Conservation (phyloP, 2,797 vertebrate genomes). For the Cyprinodon diabolis region DNA sequence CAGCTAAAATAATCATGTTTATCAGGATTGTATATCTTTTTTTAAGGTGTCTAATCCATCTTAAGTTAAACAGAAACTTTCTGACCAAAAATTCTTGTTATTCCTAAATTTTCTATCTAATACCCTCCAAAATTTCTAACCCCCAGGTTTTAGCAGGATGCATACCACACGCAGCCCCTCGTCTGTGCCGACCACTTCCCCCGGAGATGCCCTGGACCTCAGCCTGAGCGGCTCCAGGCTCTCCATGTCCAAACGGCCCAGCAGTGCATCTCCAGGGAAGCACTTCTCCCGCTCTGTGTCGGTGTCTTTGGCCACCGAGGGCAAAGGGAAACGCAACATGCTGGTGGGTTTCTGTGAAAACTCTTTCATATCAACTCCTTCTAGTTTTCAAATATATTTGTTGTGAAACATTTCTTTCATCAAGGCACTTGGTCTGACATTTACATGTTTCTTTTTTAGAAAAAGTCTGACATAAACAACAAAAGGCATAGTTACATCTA, state of each 20-base stretch:
- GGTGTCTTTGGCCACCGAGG: slow-evolving; percentile 75
- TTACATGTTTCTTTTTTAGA: too few relatives aligned
- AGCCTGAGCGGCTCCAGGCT: slow-evolving; percentile 85
- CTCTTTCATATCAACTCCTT: background rate
- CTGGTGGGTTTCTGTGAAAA: slow-evolving; percentile 76
- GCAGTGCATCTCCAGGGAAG: slow-evolving; percentile 82
- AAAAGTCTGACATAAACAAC: too few relatives aligned
- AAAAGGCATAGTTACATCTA: too few relatives aligned
- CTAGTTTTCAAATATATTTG: too few relatives aligned
- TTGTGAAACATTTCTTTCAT: too few relatives aligned
- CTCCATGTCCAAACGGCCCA: slow-evolving; percentile 80
- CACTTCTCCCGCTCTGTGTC: slow-evolving; percentile 87
- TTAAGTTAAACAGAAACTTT: background rate
- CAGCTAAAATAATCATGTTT: background rate
- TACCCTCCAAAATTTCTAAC: background rate
- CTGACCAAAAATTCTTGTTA: background rate
- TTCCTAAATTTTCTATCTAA: background rate
- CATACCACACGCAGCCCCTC: slow-evolving; percentile 82
- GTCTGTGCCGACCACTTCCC: slow-evolving; percentile 57
- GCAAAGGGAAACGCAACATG: slow-evolving; percentile 82
- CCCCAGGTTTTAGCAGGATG: slow-evolving; percentile 79
- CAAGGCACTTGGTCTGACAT: too few relatives aligned
- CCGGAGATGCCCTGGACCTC: slow-evolving; percentile 78
- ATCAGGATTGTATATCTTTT: background rate
- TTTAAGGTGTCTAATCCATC: background rate